Base-by-base conservation (phyloP, 2,888 invertebrate genomes). In the Acleris cristana region DNA sequence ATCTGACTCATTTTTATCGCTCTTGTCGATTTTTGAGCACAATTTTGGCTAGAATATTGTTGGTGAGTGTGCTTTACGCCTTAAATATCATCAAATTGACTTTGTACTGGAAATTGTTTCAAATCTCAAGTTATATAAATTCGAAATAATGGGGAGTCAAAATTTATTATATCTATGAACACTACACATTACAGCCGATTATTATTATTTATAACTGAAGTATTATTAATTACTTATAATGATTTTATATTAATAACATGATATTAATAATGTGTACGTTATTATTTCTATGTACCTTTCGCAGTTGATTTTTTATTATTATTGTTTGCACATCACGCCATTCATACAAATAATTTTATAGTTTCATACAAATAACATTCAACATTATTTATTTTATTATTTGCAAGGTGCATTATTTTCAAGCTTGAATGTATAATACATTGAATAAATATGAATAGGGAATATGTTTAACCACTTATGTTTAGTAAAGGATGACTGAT, bases 301-400 rank as follows among this genome's bases (percentile, higher is more conserved):
- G 74, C 79, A 79, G 76, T 74, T 75, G 75, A 73, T 75, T 70
- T 75, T 69, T 74, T 73, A 74, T 86, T 86, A 84, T 84, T 88
- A 88, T 91, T 79, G 85, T 90, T 90, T 91, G 90, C 91, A 87
- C 88, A 80, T 77, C 90, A 87, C 83, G 73, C 80, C 87, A 85
- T 85, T 74, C 85, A 86, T 88, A 67, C 54, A 65, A 79, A 69
- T 64, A 74, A 74, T 70, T 77, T 70, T 70, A 58, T 54, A 68
- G 65, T 61, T 7, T 65, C 60, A 64, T 61, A 59, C 21, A 58
- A 68, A 56, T 65, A 62, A 59, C 65, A 67, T 59, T 44, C 12
- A 12, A 79, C 79, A 78, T 74, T 74, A 70, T 69, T 75, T 73
- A 71, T 79, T 78, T 80, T 78, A 78, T 82, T 80, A 79, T 80